Evolutionary conservation across 2,888 invertebrate species (phyloP).

Genomic region (Rhingia campestris): DNA sequence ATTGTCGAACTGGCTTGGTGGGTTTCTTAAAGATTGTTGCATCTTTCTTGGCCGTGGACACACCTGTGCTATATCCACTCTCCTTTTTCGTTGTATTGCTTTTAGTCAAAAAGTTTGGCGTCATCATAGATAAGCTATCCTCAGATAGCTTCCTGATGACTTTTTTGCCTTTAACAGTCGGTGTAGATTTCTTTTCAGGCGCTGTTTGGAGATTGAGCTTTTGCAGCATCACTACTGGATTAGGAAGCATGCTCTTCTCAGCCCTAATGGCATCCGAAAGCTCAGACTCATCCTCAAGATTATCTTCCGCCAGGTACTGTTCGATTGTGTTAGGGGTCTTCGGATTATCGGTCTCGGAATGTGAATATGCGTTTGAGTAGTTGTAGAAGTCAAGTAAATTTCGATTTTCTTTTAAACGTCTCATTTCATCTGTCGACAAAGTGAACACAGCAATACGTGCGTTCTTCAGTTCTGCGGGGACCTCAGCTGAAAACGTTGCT

Average conservation of each 20-base stretch:
- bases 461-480: slow-evolving; percentile 30
- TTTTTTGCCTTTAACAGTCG: not conserved
- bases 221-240: too few species aligned
- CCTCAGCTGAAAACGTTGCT: slow-evolving; percentile 63
- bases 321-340: slow-evolving; percentile 37
- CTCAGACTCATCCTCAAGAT: not conserved
- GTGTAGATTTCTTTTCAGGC: too few species aligned
- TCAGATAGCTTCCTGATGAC: not conserved
- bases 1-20: not conserved
- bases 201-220: too few species aligned
- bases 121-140: not conserved
- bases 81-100: not conserved
- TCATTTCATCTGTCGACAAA: slow-evolving; percentile 66
- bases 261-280: not conserved
- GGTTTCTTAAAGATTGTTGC: slow-evolving; percentile 43
- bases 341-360: not conserved
- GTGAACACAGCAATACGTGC: slow-evolving; percentile 60
- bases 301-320: slow-evolving; percentile 26
- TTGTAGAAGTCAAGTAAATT: slow-evolving; percentile 75
- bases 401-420: slow-evolving; percentile 71
- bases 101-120: not conserved
- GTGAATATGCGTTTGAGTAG: not conserved
- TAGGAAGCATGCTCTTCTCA: not conserved
- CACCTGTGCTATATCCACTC: not conserved
- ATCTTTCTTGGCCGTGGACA: not conserved